Percentiles rank a stretch among this genome's conserved stretches.
Evolutionary conservation across 2,888 invertebrate species (phyloP).

Genomic region (Bruchidius siliquastri): DNA sequence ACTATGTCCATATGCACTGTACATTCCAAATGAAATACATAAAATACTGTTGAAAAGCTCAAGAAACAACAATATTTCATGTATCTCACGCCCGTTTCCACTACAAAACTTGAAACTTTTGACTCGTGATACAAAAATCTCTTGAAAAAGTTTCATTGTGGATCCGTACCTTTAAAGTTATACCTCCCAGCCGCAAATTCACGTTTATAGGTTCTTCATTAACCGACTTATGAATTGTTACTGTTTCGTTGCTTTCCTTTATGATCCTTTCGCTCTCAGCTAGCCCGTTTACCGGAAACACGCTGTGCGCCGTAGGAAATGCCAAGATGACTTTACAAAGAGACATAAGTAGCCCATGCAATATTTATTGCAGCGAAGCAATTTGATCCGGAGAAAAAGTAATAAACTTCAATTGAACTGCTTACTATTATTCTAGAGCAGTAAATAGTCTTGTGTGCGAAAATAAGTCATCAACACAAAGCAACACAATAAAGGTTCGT

Average conservation of each 20-base stretch:
- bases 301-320: not conserved
- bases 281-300: not conserved
- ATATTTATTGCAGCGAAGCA: not conserved
- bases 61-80: no score
- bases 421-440: not conserved
- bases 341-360: not conserved
- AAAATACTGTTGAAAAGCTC: no score
- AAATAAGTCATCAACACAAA: not conserved
- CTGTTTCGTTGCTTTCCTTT: not conserved
- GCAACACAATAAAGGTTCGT: not conserved
- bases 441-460: not conserved
- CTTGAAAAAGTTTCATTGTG: no score
- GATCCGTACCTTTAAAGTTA: no score
- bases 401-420: not conserved
- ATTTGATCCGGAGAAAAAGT: not conserved
- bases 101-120: no score
- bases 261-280: not conserved
- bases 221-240: not conserved
- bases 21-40: no score
- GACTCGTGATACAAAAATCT: no score
- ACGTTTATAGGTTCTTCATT: not conserved
- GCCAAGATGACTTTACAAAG: not conserved
- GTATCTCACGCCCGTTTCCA: no score
- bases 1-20: no score
- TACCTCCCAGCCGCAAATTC: not conserved